Evolutionary conservation across 1,140 invertebrate species (phyloP), one percentile per base, ranked within the genome.

Genomic region (Agrypnia vestita): DNA sequence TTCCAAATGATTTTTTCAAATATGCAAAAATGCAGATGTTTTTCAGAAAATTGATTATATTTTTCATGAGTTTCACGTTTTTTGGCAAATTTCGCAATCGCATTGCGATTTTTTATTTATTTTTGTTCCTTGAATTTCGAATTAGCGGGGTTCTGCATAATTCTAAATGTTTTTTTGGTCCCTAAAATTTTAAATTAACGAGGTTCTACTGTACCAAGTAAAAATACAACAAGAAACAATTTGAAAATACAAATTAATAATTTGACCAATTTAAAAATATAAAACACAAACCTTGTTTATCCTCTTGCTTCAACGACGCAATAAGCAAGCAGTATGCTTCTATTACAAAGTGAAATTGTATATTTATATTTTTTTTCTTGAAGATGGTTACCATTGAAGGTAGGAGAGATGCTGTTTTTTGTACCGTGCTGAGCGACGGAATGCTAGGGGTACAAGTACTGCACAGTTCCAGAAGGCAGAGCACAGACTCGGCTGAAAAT

Each of bases 401-500:
- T 13, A 83, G 43, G 0, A 80, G 44, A 11, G 73, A 74, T 62
- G 78, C 78, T 12, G 78, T 49, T 77, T 47, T 73, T 35, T 75
- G 51, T 15, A 80, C 46, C 3, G 51, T 64, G 0, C 43, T 61
- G 13, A 80, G 43, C 7, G 25, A 53, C 17, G 75, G 74, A 61
- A 64, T 15, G 0, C 12, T 13, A 47, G 82, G 80, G 61, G 78
- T 25, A 62, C 76, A 35, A 0, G 51, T 69, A n/a, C 61, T 82
- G 53, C 80, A 81, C 4, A 83, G 49, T 64, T 83, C 69, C 35
- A 83, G 43, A 46, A 83, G 73, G 55, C 47, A 59, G 13, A 78
- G 43, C 7, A 82, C 43, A 13, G 77, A 76, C 73, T 76, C 77
- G 9, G 59, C 82, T 83, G 43, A 15, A 83, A 81, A 44, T 51